These are phyloP conservation scores for Meandrina meandrites DNA, from an alignment of 92 coral and sea anemone genomes.

Conservation along the genomic window DNA sequence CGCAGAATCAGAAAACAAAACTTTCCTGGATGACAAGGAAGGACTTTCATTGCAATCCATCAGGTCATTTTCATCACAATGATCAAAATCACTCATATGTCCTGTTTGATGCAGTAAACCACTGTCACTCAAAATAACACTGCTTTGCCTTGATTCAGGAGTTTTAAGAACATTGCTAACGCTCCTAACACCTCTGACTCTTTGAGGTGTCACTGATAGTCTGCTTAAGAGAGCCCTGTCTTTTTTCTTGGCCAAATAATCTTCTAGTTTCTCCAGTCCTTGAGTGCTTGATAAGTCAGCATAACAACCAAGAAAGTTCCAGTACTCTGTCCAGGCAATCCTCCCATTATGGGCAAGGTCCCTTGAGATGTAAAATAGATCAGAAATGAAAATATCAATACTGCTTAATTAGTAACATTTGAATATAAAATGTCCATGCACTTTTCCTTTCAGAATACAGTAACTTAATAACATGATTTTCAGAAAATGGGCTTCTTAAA, in stretches of 20 bases:
- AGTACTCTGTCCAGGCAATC: slow-evolving; percentile 88
- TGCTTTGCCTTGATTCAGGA: slow-evolving; percentile 35
- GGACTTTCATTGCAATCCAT: background rate
- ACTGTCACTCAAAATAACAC: slow-evolving; percentile 13
- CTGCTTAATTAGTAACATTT: too few species aligned
- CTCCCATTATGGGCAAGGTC: slow-evolving; percentile 76
- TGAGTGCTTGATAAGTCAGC: slow-evolving; percentile 73
- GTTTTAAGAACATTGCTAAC: slow-evolving; percentile 16
- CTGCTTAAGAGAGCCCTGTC: slow-evolving; percentile 26
- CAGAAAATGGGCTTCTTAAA: too few species aligned
- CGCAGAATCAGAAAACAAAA: slow-evolving; percentile 11
- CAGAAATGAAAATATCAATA: background rate
- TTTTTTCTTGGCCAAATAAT: slow-evolving; percentile 61
- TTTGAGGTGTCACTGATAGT: slow-evolving; percentile 34
- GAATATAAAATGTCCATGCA: too few species aligned
- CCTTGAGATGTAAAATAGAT: slow-evolving; percentile 44
- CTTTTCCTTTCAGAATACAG: background rate
- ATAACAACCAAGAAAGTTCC: slow-evolving; percentile 88
- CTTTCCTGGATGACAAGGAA: slow-evolving; percentile 2
- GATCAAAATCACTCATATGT: background rate
- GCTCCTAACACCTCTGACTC: slow-evolving; percentile 14
- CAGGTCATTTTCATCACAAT: background rate
- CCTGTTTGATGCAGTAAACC: background rate
- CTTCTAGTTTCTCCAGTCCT: slow-evolving; percentile 79
- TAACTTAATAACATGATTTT: too few species aligned